phyloP scores from a whole-genome alignment of 2,888 invertebrate genomes.

The Caenorhabditis zanzibari region DNA sequence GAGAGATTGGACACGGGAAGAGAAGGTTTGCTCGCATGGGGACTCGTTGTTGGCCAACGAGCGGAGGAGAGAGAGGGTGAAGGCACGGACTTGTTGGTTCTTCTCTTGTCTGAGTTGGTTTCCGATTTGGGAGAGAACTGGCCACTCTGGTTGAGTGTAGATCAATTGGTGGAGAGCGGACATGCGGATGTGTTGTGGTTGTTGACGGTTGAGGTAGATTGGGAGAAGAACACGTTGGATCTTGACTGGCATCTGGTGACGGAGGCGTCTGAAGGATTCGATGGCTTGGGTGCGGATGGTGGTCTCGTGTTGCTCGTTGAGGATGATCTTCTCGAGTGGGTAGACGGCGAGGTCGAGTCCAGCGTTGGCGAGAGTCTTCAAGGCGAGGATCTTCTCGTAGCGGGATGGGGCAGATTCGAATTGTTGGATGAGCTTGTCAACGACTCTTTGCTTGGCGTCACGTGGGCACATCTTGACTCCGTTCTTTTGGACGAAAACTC shows the following conservation, averaged over 20 bases:
- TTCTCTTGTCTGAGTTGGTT: conserved; percentile 71
- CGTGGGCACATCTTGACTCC: conserved; percentile 71
- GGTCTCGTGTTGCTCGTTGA: conserved; percentile 70
- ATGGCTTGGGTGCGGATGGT: conserved; percentile 79
- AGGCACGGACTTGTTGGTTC: conserved; percentile 77
- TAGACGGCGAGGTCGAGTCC: conserved; percentile 77
- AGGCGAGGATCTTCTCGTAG: conserved; percentile 79
- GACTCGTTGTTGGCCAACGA: conserved; percentile 73
- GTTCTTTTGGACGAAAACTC: conserved; percentile 58
- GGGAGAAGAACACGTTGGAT: conserved; percentile 80
- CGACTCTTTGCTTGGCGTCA: conserved; percentile 73
- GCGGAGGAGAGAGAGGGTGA: conserved; percentile 74
- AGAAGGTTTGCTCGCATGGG: conserved; percentile 73
- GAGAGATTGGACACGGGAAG: conserved; percentile 63
- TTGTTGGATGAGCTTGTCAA: conserved; percentile 63
- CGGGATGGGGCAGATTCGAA: conserved; percentile 68
- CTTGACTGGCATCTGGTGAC: conserved; percentile 73
- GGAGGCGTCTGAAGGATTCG: conserved; percentile 75
- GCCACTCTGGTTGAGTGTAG: conserved; percentile 73
- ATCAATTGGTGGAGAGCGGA: conserved; percentile 77
- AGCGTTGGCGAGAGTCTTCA: conserved; percentile 82
- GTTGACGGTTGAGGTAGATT: conserved; percentile 75
- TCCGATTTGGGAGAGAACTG: conserved; percentile 77
- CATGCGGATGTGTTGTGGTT: conserved; percentile 78
- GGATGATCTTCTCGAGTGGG: conserved; percentile 81